Conservation (phyloP, 2,113 vertebrate genomes). For the Nibea albiflora region DNA sequence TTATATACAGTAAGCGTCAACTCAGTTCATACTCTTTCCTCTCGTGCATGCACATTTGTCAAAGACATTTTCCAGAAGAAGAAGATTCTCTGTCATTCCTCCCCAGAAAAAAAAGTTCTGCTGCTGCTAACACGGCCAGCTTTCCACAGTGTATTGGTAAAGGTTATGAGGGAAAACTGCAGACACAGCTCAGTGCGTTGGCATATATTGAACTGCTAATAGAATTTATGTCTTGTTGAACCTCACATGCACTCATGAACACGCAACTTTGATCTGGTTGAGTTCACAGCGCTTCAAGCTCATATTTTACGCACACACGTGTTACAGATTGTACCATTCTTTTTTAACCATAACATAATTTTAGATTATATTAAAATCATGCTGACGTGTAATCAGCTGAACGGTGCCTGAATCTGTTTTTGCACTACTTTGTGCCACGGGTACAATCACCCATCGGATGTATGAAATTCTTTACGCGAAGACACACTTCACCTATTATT, state of each 20-base stretch:
- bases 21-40: conserved; percentile 15
- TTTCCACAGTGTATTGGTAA: conserved; percentile 62
- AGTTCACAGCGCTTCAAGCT: not conserved
- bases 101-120: not conserved
- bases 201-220: conserved; percentile 37
- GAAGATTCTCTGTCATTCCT: conserved; percentile 29
- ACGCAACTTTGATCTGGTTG: conserved; percentile 23
- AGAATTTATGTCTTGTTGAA: conserved; percentile 44
- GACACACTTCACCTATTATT: too few relatives aligned
- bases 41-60: conserved; percentile 39
- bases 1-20: not conserved
- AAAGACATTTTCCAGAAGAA: conserved; percentile 25
- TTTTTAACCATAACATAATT: too few relatives aligned
- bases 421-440: too few relatives aligned
- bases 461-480: too few relatives aligned
- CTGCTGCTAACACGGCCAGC: conserved; percentile 42
- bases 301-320: too few relatives aligned
- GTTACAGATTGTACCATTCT: too few relatives aligned
- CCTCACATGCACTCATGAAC: conserved; percentile 14
- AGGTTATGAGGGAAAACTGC: conserved; percentile 41
- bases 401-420: not conserved
- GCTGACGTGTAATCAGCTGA: too few relatives aligned
- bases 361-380: too few relatives aligned
- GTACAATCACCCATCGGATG: too few relatives aligned
- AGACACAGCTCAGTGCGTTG: conserved; percentile 26